Base-by-base conservation (phyloP, 1,140 invertebrate genomes). In the Eueides isabella region DNA sequence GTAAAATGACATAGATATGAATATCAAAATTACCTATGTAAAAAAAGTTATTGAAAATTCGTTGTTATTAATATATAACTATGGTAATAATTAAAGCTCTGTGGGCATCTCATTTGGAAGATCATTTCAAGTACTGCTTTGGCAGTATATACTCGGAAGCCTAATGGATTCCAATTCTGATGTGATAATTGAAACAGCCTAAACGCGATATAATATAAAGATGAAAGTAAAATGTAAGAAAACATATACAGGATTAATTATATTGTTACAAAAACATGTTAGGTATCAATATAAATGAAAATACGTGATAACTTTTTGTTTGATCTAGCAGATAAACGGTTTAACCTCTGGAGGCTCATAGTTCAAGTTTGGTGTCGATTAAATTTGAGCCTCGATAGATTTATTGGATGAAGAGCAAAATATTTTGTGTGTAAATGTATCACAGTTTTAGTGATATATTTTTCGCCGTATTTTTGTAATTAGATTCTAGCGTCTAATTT, bases 311-410 rank as follows among this genome's bases (percentile, higher is more conserved):
- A 55, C 48, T 23, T 55, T 55, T 55, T 26, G 23, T 55, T 55
- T 14, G 11, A 55, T 55, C 44, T 23, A 55, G 19, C 26, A 55
- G 48, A 71, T 71, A 63, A 63, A 71, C 62, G 61, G 29, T 71
- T 63, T 63, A 71, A 41, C 68, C 68, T 71, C 68, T 41, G 33
- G 68, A 61, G 61, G 62, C 29, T 71, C 67, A 69, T 33, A 69
- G 55, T 61, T 63, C 48, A 55, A 48, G 55, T 63, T 63, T 61
- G 55, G 19, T 26, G 68, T 29, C 48, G 30, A 71, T 63, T 63
- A 63, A 71, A 71, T 62, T 63, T 61, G 35, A 61, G 29, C 19
- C 30, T 26, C 67, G 31, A 61, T 61, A 35, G 67, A 61, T 69
- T 48, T 44, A 30, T 69, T 26, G 48, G 19, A 3, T 12, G 48